phyloP scores from a whole-genome alignment of 1,140 invertebrate genomes.

The Drosophila nigromelanica region DNA sequence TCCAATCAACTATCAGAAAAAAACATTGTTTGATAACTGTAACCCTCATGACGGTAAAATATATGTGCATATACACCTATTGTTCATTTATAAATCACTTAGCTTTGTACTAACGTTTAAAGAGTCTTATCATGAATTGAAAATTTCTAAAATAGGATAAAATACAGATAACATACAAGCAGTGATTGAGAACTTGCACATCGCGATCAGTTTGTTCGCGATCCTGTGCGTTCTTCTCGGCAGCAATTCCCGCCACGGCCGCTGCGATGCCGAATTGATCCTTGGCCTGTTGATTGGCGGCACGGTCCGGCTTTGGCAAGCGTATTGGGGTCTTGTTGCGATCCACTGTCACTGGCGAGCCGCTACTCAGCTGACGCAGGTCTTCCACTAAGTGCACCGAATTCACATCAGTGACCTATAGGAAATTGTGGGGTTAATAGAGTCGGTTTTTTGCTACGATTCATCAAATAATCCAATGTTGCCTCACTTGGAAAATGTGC shows the following conservation, averaged over 20 bases:
- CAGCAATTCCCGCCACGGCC: slow-evolving; percentile 65
- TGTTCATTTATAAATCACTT: no score
- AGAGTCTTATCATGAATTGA: no score
- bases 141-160: background rate
- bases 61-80: no score
- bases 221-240: slow-evolving; percentile 71
- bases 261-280: slow-evolving; percentile 80
- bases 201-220: slow-evolving; percentile 71
- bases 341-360: slow-evolving; percentile 62
- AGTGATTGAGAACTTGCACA: slow-evolving; percentile 76
- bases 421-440: background rate
- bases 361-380: slow-evolving; percentile 84
- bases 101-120: no score
- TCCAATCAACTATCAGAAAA: no score
- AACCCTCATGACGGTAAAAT: no score
- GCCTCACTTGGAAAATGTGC: slow-evolving; percentile 77
- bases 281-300: slow-evolving; percentile 58
- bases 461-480: background rate
- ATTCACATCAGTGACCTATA: slow-evolving; percentile 84
- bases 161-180: slow-evolving; percentile 47
- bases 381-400: slow-evolving; percentile 86
- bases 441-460: no score
- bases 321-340: slow-evolving; percentile 73
- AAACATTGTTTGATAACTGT: no score
- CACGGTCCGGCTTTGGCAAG: slow-evolving; percentile 65